Percentiles rank a stretch among this genome's conserved stretches.
phyloP scores from a whole-genome alignment of 1,140 invertebrate species.

The Musca vetustissima region DNA sequence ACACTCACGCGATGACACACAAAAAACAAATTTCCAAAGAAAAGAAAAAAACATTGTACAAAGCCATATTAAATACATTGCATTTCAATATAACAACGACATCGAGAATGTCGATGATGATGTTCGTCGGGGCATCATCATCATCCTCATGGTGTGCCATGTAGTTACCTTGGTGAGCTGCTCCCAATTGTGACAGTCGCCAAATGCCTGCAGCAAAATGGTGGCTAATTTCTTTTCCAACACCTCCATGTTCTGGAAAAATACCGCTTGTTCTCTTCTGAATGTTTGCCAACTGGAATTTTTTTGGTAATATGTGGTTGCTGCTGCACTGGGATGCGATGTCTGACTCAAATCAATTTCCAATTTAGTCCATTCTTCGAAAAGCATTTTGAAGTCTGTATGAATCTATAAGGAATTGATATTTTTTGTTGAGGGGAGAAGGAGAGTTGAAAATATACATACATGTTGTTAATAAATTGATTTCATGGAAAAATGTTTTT shows the following conservation, averaged over 20 bases:
- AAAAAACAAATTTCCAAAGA: not conserved
- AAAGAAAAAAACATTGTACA: not conserved
- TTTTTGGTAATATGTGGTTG: slow-evolving; percentile 44
- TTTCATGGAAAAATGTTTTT: too few relatives aligned
- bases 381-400: slow-evolving; percentile 67
- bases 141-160: not conserved
- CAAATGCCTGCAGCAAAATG: slow-evolving; percentile 70
- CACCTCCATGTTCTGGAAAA: slow-evolving; percentile 60
- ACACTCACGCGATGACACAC: not conserved
- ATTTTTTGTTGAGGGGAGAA: too few relatives aligned
- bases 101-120: too few relatives aligned
- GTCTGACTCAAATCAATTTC: slow-evolving; percentile 53
- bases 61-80: not conserved
- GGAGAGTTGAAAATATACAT: not conserved
- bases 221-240: slow-evolving; percentile 72
- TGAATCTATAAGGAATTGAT: slow-evolving; percentile 37
- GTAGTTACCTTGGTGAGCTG: slow-evolving; percentile 61
- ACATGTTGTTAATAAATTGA: not conserved
- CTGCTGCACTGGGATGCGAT: slow-evolving; percentile 49
- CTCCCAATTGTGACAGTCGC: slow-evolving; percentile 71
- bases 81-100: not conserved
- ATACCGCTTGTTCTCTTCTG: slow-evolving; percentile 61
- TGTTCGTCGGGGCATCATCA: too few relatives aligned
- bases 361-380: slow-evolving; percentile 68
- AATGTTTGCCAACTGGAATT: slow-evolving; percentile 58